Percentiles rank a stretch among this genome's conserved stretches.
These are phyloP conservation scores for Zygogramma bicolorata DNA, from an alignment of 2,888 invertebrate species.

Conservation along the genomic window DNA sequence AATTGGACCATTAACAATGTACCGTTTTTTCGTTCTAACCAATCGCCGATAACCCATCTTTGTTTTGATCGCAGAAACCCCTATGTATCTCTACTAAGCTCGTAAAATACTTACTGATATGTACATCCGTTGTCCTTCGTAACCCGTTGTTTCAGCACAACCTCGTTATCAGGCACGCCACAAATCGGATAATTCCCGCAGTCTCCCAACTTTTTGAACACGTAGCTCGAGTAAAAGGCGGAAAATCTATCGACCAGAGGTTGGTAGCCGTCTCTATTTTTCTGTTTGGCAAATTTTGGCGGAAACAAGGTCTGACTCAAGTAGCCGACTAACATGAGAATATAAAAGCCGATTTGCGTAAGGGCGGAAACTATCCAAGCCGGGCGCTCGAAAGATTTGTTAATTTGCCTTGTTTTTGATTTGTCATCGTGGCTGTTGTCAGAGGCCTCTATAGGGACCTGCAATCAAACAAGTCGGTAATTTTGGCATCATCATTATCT, in stretches of 20 bases:
- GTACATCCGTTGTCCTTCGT: conserved; percentile 94
- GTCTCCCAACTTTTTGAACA: conserved; percentile 92
- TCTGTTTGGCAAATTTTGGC: conserved; percentile 83
- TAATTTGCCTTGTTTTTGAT: background rate
- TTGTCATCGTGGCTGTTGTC: no score
- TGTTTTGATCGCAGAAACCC: no score
- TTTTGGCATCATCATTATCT: no score
- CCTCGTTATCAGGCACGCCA: conserved; percentile 91
- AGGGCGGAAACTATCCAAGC: conserved; percentile 85
- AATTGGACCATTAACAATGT: no score
- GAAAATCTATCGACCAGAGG: conserved; percentile 86
- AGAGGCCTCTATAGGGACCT: no score
- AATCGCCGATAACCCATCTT: no score
- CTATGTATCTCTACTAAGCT: no score
- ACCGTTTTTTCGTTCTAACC: no score
- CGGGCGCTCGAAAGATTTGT: conserved; percentile 80
- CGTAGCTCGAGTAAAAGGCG: conserved; percentile 90
- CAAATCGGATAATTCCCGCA: conserved; percentile 96
- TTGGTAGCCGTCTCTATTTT: conserved; percentile 85
- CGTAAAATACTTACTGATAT: conserved; percentile 85
- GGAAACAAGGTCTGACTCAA: conserved; percentile 89
- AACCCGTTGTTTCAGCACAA: conserved; percentile 86
- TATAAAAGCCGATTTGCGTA: conserved; percentile 90
- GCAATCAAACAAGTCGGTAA: no score
- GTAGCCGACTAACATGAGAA: conserved; percentile 94